Conservation (phyloP, 2,888 invertebrate species). For the Sesamia inferens region DNA sequence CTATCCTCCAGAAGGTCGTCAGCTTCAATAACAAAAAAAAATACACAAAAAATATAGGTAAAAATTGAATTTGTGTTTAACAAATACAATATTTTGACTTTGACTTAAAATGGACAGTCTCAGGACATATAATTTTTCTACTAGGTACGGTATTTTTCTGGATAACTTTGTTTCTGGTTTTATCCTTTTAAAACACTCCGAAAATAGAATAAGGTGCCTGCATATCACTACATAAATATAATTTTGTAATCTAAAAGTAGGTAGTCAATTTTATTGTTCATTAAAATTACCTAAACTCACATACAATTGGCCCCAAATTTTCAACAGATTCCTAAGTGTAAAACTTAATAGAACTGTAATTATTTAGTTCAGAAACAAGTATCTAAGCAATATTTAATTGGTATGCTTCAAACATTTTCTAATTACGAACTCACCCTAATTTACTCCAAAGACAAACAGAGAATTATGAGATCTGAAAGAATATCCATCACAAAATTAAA, state of each 20-base stretch:
- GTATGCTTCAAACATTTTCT: constrained; percentile 41
- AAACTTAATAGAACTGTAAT: constrained; percentile 40
- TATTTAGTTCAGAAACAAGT: constrained; percentile 53
- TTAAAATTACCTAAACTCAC: not conserved
- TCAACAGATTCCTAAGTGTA: constrained; percentile 21
- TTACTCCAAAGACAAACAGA: constrained; percentile 24
- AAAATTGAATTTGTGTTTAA: too few relatives aligned
- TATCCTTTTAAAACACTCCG: not conserved
- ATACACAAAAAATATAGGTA: too few relatives aligned
- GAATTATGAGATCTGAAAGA: constrained; percentile 18
- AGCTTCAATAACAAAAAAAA: too few relatives aligned
- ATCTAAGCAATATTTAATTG: constrained; percentile 43
- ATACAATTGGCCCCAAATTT: constrained; percentile 27
- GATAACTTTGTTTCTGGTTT: not conserved
- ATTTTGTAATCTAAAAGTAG: too few relatives aligned
- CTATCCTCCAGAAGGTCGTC: too few relatives aligned
- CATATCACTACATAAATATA: not conserved
- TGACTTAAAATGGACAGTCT: not conserved
- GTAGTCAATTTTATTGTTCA: too few relatives aligned
- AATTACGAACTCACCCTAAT: constrained; percentile 37
- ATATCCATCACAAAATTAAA: constrained; percentile 16
- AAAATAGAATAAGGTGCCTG: not conserved
- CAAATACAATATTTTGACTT: too few relatives aligned
- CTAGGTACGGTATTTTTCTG: not conserved
- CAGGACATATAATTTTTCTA: not conserved